Conservation (phyloP, 2,797 vertebrate genomes). For the Acrocephalus scirpaceus region DNA sequence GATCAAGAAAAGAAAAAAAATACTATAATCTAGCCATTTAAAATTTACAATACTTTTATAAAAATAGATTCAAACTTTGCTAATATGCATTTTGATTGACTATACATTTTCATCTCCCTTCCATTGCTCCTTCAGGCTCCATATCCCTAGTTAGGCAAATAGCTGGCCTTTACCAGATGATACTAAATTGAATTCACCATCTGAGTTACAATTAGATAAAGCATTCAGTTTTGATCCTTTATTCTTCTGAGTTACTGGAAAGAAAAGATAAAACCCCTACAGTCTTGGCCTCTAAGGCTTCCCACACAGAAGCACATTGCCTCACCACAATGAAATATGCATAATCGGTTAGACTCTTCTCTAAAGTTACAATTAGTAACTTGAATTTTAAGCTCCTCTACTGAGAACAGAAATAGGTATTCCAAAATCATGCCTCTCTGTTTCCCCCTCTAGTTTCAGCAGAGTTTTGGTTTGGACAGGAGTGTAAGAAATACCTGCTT, state of each 20-base stretch:
- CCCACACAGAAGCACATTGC: neutral
- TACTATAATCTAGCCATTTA: neutral
- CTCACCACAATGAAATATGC: neutral
- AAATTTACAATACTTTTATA: neutral
- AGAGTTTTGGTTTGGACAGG: neutral
- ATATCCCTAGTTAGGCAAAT: neutral
- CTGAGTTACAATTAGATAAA: slow-evolving; percentile 48
- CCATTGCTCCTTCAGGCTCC: slow-evolving; percentile 12
- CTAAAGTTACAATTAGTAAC: slow-evolving; percentile 9
- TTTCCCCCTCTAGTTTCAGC: neutral
- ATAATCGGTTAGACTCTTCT: slow-evolving; percentile 6
- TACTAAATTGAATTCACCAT: slow-evolving; percentile 22
- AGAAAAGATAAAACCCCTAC: slow-evolving; percentile 13
- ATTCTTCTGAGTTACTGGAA: slow-evolving; percentile 17
- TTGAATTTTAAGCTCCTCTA: neutral
- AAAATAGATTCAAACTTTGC: slow-evolving; percentile 14
- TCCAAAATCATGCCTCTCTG: neutral
- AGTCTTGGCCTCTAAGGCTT: neutral
- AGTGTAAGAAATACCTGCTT: neutral
- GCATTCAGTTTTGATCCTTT: slow-evolving; percentile 18
- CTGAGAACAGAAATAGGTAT: neutral
- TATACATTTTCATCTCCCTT: slow-evolving; percentile 10
- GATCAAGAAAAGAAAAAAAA: neutral
- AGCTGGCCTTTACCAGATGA: slow-evolving; percentile 14
- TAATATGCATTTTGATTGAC: slow-evolving; percentile 52